These are phyloP conservation scores for Catharus fuscescens DNA, from an alignment of 2,113 vertebrate species.

Conservation along the genomic window DNA sequence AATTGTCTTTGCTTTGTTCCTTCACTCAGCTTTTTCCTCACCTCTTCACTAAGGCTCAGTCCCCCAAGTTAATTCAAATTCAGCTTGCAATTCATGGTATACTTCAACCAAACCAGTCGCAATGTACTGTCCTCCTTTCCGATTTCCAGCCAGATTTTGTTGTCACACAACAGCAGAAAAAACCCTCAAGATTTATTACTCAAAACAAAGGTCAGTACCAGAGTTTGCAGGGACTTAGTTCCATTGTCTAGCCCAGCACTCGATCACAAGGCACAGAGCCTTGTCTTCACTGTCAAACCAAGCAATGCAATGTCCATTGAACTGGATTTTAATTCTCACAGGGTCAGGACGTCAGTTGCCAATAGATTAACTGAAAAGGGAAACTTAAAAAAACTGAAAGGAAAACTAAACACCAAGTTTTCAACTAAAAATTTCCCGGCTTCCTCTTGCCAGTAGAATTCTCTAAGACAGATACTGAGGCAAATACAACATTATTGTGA, in stretches of 20 bases:
- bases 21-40: not conserved
- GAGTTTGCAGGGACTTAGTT: not conserved
- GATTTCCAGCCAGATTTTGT: not conserved
- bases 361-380: not conserved
- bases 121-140: not conserved
- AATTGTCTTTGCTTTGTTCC: not conserved
- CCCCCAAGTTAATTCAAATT: not conserved
- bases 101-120: not conserved
- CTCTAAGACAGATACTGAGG: not conserved
- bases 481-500: not conserved
- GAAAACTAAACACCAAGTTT: not conserved
- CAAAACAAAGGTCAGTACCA: constrained; percentile 31
- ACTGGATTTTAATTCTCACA: not conserved
- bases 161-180: not conserved
- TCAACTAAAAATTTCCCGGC: not conserved
- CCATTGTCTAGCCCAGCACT: not conserved
- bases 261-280: not conserved
- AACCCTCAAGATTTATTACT: not conserved
- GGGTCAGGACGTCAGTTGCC: not conserved
- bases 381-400: not conserved
- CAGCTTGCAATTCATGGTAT: not conserved
- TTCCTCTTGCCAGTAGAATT: not conserved
- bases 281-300: not conserved
- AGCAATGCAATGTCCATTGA: not conserved
- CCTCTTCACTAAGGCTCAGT: not conserved